A percentile compares a stretch with the other conserved stretches of the same genome.
Evolutionary conservation across 1,140 invertebrate species (phyloP).

Genomic region (Uloborus diversus): DNA sequence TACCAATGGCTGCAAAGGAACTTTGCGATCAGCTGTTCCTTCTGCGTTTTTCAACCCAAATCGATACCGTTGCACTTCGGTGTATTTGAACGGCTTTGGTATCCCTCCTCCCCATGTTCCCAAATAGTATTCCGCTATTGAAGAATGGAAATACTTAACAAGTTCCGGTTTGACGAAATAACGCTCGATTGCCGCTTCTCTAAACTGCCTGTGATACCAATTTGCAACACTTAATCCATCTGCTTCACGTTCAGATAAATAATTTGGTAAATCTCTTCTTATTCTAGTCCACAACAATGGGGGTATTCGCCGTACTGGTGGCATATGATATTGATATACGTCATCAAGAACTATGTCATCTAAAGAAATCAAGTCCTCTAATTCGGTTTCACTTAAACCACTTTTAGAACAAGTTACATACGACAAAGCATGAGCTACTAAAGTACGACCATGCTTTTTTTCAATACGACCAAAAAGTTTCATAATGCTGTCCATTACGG

Average conservation of each 20-base stretch:
- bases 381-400: constrained; percentile 90
- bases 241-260: constrained; percentile 93
- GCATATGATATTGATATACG: constrained; percentile 98
- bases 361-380: constrained; percentile 93
- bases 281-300: constrained; percentile 96
- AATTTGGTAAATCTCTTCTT: constrained; percentile 92
- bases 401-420: constrained; percentile 91
- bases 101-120: constrained; percentile 94
- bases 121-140: constrained; percentile 97
- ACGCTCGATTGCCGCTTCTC: constrained; percentile 89
- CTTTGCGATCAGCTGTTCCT: constrained; percentile 93
- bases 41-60: constrained; percentile 79
- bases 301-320: constrained; percentile 92
- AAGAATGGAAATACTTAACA: constrained; percentile 95
- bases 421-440: constrained; percentile 92
- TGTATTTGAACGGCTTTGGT: constrained; percentile 96
- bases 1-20: constrained; percentile 93
- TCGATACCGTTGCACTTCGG: constrained; percentile 91
- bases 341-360: constrained; percentile 94
- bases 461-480: constrained; percentile 95
- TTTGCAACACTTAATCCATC: constrained; percentile 97
- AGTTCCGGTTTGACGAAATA: constrained; percentile 98
- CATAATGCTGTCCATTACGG: constrained; percentile 98
- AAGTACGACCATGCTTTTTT: constrained; percentile 85
- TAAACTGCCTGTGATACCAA: constrained; percentile 97